Percentiles rank a stretch among this genome's conserved stretches.
Conservation (phyloP, 2,888 invertebrate species). For the Anticlea derivata region DNA sequence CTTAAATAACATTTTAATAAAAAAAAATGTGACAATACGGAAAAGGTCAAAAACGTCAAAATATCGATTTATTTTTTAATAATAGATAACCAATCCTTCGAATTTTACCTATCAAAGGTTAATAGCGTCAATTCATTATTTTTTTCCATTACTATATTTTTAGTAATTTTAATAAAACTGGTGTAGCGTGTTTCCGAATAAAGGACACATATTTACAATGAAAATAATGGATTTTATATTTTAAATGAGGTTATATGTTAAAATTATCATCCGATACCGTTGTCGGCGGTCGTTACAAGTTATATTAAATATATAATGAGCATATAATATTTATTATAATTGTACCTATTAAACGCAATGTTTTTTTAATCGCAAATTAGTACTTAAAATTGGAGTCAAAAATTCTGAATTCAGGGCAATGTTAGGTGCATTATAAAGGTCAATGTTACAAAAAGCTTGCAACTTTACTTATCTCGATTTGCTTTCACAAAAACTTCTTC, state of each 20-base stretch:
- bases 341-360: too few species aligned
- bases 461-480: too few species aligned
- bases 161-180: slow-evolving; percentile 4
- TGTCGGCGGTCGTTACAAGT: slow-evolving; percentile 6
- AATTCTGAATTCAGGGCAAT: too few species aligned
- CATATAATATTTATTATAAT: neutral
- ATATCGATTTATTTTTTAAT: slow-evolving; percentile 3
- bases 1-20: too few species aligned
- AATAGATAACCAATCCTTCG: neutral
- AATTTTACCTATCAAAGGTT: neutral
- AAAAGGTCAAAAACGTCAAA: slow-evolving; percentile 1
- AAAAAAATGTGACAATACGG: too few species aligned
- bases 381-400: too few species aligned
- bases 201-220: slow-evolving; percentile 8
- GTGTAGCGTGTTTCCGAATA: slow-evolving; percentile 1
- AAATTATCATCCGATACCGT: slow-evolving; percentile 6
- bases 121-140: slow-evolving; percentile 1
- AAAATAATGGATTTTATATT: slow-evolving; percentile 14
- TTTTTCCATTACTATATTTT: slow-evolving; percentile 1
- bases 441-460: too few species aligned
- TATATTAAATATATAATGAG: slow-evolving; percentile 3
- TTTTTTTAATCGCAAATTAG: too few species aligned
- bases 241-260: slow-evolving; percentile 14
- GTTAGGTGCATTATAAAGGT: too few species aligned
- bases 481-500: too few species aligned